phyloP scores from a whole-genome alignment of 1,140 invertebrate species.

The Drosophila varians region DNA sequence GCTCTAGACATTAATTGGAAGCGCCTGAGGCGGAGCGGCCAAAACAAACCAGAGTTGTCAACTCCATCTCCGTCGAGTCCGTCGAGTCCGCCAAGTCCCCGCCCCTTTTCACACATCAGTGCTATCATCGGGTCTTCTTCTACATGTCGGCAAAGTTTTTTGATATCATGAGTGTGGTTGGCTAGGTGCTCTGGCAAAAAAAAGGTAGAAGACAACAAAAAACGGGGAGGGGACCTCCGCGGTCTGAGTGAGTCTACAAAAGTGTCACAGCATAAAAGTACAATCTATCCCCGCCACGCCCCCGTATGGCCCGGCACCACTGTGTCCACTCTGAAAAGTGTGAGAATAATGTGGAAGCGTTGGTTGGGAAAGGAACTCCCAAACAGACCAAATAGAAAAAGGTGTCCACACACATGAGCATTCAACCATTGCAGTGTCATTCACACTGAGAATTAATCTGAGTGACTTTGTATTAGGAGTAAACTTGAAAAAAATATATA shows the following conservation, averaged over 20 bases:
- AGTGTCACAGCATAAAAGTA: constrained; percentile 77
- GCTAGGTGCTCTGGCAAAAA: constrained; percentile 19
- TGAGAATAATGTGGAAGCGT: constrained; percentile 71
- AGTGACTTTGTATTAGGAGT: too few relatives aligned
- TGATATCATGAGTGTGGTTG: constrained; percentile 65
- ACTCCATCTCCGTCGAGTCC: constrained; percentile 25
- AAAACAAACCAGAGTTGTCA: constrained; percentile 48
- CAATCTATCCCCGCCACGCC: constrained; percentile 43
- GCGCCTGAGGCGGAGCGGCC: constrained; percentile 7
- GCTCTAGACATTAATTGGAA: constrained; percentile 64
- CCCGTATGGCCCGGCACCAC: neutral
- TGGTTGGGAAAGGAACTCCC: constrained; percentile 37
- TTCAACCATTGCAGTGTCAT: constrained; percentile 59
- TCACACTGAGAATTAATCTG: constrained; percentile 58
- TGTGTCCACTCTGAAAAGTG: constrained; percentile 59
- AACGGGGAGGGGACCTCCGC: neutral
- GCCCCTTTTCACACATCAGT: constrained; percentile 48
- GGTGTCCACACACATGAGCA: constrained; percentile 13
- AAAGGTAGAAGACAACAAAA: neutral
- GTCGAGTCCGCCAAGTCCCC: constrained; percentile 5
- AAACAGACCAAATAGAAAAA: constrained; percentile 24
- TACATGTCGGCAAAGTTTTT: constrained; percentile 73
- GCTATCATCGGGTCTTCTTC: constrained; percentile 40
- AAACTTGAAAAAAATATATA: too few relatives aligned
- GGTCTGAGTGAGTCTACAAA: constrained; percentile 46